Conservation (phyloP, 2,797 vertebrate genomes). For the Psittacula derbiana region DNA sequence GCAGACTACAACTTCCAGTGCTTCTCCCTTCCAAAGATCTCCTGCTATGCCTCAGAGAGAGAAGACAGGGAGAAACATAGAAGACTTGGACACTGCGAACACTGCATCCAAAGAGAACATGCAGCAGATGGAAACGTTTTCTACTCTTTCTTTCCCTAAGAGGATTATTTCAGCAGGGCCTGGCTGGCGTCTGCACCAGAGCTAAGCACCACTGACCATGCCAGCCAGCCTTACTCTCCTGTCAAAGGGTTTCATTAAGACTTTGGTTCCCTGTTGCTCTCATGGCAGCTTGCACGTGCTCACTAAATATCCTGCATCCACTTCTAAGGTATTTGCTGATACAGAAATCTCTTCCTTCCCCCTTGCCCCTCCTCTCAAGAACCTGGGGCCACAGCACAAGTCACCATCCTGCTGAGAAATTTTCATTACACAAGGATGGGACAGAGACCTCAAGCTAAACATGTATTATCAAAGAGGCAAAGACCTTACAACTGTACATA, state of each 20-base stretch:
- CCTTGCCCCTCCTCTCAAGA: neutral
- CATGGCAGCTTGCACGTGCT: constrained; percentile 35
- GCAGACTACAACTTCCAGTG: neutral
- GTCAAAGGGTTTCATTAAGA: constrained; percentile 64
- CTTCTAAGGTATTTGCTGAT: constrained; percentile 66
- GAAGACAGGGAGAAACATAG: neutral
- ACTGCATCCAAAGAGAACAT: neutral
- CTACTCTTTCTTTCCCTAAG: constrained; percentile 62
- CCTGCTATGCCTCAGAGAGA: neutral
- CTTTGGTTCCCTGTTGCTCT: constrained; percentile 45
- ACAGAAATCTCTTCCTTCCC: constrained; percentile 35
- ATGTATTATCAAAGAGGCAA: neutral
- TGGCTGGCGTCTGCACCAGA: constrained; percentile 43
- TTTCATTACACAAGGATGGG: constrained; percentile 50
- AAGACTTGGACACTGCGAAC: neutral
- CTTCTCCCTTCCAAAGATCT: neutral
- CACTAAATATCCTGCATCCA: neutral
- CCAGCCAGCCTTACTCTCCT: constrained; percentile 48
- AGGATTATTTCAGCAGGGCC: constrained; percentile 71
- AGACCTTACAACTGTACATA: neutral
- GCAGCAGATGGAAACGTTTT: constrained; percentile 41
- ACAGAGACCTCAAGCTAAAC: neutral
- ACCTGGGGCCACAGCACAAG: neutral
- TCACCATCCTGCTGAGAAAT: constrained; percentile 59
- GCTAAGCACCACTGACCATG: constrained; percentile 12